Base-by-base conservation (phyloP, 92 coral and sea anemone genomes). In the Parazoanthus darwini region DNA sequence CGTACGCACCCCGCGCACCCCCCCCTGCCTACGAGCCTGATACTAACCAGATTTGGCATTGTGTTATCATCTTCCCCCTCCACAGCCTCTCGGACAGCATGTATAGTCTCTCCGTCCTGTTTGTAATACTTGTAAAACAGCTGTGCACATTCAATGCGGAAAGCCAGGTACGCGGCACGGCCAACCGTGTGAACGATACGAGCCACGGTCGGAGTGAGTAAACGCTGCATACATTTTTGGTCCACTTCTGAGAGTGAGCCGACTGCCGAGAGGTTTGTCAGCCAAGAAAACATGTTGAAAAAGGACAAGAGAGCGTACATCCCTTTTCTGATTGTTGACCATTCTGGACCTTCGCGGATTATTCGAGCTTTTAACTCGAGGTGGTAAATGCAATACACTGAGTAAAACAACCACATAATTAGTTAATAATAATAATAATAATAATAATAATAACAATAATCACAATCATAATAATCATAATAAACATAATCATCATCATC, bases 161-260 rank as follows among this genome's bases (percentile, higher is more conserved):
- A 93, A 3, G 95, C 95, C 4, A 93, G 86, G 51, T 81, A 89
- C 4, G 93, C 89, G 26, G 95, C 95, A 6, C 93, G 85, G 43
- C 89, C 93, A 8, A 91, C 78, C 0, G 93, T 91, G 37, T 93
- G 93, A 5, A 93, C 88, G 35, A 93, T 91, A 29, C 92, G 79
- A 0, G 86, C 88, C 35, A 93, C 85, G 0, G 92, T 44, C 3
- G 36, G 85, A 18, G 92, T 87, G 11, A 91, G 46, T n/a, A 93
- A 68, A 0, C 29, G 18, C 43, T 91, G 89, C 95, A 93, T 93
- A 35, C 91, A 86, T 23, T 67, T 6, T 10, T 90, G 90, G 1
- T 89, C 79, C 20, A 93, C 71, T 39, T 91, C 92, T 22, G 91
- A 85, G 25, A 93, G 77, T 18, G 91, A 86, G 25, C 78, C 86